Evolutionary conservation across 2,888 invertebrate genomes (phyloP).

Genomic region (Andrena minutula): DNA sequence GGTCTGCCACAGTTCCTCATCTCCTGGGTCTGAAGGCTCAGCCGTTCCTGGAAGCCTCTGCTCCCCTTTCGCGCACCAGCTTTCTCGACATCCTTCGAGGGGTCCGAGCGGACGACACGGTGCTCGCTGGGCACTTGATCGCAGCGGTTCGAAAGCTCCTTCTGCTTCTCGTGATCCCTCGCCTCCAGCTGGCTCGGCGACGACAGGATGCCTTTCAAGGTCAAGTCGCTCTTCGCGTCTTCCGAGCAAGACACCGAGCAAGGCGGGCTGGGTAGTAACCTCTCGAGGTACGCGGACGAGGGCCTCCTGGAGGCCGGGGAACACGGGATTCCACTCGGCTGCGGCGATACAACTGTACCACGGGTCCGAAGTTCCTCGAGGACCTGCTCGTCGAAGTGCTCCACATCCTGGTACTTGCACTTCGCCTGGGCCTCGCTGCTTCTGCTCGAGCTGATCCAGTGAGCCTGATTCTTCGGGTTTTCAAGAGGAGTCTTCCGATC

Average conservation of each 20-base stretch:
- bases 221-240: slow-evolving; percentile 87
- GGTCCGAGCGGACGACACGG: slow-evolving; percentile 15
- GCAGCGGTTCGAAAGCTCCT: slow-evolving; percentile 60
- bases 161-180: slow-evolving; percentile 65
- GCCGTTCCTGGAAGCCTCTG: slow-evolving; percentile 54
- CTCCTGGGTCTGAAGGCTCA: slow-evolving; percentile 51
- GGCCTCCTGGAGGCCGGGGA: slow-evolving; percentile 74
- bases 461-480: slow-evolving; percentile 51
- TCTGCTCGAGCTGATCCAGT: slow-evolving; percentile 61
- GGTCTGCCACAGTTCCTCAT: slow-evolving; percentile 53
- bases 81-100: slow-evolving; percentile 45
- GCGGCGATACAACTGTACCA: slow-evolving; percentile 87
- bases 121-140: slow-evolving; percentile 49
- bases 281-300: slow-evolving; percentile 86
- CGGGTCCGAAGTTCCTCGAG: slow-evolving; percentile 88
- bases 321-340: slow-evolving; percentile 89
- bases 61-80: slow-evolving; percentile 11
- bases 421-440: slow-evolving; percentile 79
- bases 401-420: slow-evolving; percentile 77
- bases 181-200: slow-evolving; percentile 67
- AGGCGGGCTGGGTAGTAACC: slow-evolving; percentile 89
- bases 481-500: slow-evolving; percentile 53
- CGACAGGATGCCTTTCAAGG: slow-evolving; percentile 74
- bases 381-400: slow-evolving; percentile 86
- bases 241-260: slow-evolving; percentile 90